Evolutionary conservation across 2,888 invertebrate genomes (phyloP).

Genomic region (Pimpla rufipes): DNA sequence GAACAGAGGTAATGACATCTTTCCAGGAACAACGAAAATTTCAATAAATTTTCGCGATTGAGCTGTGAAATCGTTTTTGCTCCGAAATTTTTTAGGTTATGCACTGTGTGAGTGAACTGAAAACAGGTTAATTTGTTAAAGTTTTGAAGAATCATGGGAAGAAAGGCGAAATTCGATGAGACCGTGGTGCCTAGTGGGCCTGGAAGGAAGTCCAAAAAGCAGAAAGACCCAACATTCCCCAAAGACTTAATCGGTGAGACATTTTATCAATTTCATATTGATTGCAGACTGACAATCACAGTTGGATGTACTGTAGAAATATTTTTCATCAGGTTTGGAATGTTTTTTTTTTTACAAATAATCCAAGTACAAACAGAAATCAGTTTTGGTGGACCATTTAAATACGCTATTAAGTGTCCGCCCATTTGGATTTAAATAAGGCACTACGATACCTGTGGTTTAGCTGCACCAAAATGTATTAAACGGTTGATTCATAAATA

Average conservation of each 20-base stretch:
- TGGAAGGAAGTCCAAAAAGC: slow-evolving; percentile 95
- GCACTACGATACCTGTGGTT: background rate
- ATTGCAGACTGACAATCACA: background rate
- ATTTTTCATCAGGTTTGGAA: too few relatives aligned
- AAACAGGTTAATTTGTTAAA: slow-evolving; percentile 11
- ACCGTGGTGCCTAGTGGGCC: slow-evolving; percentile 92
- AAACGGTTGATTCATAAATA: slow-evolving; percentile 8
- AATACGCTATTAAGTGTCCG: too few relatives aligned
- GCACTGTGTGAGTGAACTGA: background rate
- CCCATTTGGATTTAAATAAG: background rate
- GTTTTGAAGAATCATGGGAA: slow-evolving; percentile 89
- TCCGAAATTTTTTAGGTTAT: slow-evolving; percentile 46
- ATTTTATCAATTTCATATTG: background rate
- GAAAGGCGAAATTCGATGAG: slow-evolving; percentile 93
- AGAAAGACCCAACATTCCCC: slow-evolving; percentile 91
- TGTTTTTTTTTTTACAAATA: too few relatives aligned
- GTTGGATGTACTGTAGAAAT: too few relatives aligned
- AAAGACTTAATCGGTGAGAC: slow-evolving; percentile 86
- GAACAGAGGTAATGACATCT: background rate
- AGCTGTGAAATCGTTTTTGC: background rate
- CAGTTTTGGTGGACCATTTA: too few relatives aligned
- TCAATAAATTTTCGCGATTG: background rate
- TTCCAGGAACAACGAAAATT: background rate
- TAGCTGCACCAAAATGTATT: background rate
- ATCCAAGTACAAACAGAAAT: too few relatives aligned